Base-by-base conservation (phyloP, 2,888 invertebrate genomes). In the Chelonus formosanus region DNA sequence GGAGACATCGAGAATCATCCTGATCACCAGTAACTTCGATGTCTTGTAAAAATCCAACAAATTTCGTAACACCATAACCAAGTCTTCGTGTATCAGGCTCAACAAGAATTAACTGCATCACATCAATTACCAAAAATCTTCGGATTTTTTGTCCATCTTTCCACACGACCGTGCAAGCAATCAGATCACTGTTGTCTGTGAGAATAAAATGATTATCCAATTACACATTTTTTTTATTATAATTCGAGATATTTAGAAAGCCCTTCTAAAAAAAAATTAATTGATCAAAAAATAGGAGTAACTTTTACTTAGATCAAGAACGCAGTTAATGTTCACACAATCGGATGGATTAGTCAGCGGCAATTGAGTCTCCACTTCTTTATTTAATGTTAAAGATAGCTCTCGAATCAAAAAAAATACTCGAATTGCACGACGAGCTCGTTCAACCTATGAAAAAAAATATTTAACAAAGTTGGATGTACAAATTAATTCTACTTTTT, bases 31-130 rank as follows among this genome's bases (percentile, higher is more conserved):
- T 90, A 61, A 90, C 94, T 85, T 98, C 98, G 53, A 98, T 92
- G 83, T 99, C 98, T 88, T 98, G 92, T 50, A 98, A 86, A 79
- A 96, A 95, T 32, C 98, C 98, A 0, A 97, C 97, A 73, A 98
- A 91, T 84, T 97, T 96, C 0, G 97, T 97, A 3, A 98, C 94
- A 10, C 98, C 99, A 97, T 97, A 99, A 0, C 99, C 99, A 34
- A 98, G 87, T 66, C 94, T 89, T 78, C 94, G 94, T 52, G 93
- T 91, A 81, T 99, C 98, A 0, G 99, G 99, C 80, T 99, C 98
- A 0, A 99, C 98, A 8, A 99, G 87, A 71, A 99, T 97, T 73
- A 99, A 87, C 84, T 99, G 99, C 58, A 96, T 89, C 31, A 93
- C 90, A 83, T 98, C 98, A 52, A 98, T 98, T 0, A 98, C 98